Evolutionary conservation across 2,888 invertebrate species (phyloP).

Genomic region (Sphinx pinastri): DNA sequence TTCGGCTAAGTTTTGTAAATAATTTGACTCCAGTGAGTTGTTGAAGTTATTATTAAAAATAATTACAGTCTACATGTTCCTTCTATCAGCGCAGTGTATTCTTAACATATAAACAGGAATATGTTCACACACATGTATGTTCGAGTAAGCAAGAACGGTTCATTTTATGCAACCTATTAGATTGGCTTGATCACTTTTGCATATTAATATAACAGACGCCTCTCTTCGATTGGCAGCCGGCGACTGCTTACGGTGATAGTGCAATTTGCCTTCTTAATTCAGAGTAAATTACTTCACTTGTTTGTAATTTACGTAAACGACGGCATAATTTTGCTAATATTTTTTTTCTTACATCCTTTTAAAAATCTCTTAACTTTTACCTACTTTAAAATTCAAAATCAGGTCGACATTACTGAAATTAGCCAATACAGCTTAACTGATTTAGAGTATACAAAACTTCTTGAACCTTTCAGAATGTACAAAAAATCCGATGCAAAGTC

Average conservation of each 20-base stretch:
- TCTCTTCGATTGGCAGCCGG: background rate
- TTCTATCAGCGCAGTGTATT: too few species aligned
- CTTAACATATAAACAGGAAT: background rate
- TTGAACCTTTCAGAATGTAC: background rate
- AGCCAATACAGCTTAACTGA: too few species aligned
- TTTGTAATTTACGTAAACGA: background rate
- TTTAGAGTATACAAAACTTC: too few species aligned
- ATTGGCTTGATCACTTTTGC: slow-evolving; percentile 62
- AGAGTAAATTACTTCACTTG: background rate
- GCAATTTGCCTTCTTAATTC: slow-evolving; percentile 5
- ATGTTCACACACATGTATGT: slow-evolving; percentile 32
- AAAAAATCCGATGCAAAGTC: background rate
- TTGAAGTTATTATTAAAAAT: too few species aligned
- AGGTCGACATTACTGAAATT: too few species aligned
- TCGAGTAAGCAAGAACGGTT: slow-evolving; percentile 36
- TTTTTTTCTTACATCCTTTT: too few species aligned
- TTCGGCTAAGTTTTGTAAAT: too few species aligned
- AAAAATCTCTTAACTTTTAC: too few species aligned
- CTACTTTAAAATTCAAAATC: too few species aligned
- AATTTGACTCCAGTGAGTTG: too few species aligned
- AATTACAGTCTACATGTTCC: too few species aligned
- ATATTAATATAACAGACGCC: slow-evolving; percentile 57
- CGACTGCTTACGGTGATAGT: background rate
- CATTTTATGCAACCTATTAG: slow-evolving; percentile 58
- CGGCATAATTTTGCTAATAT: too few species aligned